A percentile compares a stretch with the other conserved stretches of the same genome.
These are phyloP conservation scores for Drepanosiphum platanoidis DNA, from an alignment of 2,888 invertebrate genomes.

Conservation along the genomic window DNA sequence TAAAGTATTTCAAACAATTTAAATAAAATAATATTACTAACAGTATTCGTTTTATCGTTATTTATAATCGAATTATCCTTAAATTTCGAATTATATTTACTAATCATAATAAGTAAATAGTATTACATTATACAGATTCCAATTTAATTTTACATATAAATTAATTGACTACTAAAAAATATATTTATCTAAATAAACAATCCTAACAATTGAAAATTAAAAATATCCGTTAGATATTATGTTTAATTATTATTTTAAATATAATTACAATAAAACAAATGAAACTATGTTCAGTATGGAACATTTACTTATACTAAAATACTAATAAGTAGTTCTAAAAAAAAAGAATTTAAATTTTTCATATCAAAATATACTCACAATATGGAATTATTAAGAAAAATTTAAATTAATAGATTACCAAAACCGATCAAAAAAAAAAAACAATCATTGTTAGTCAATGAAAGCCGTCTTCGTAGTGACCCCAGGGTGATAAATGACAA, in stretches of 20 bases:
- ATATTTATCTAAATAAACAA: background rate
- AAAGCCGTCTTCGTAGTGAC: background rate
- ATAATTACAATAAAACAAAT: background rate
- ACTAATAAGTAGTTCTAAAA: background rate
- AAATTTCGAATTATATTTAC: background rate
- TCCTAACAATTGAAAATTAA: background rate
- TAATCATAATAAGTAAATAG: background rate
- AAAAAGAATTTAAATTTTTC: too few species aligned
- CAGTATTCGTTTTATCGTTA: background rate
- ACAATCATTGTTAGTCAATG: background rate
- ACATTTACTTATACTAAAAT: background rate
- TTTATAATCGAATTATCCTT: background rate
- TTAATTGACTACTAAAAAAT: background rate
- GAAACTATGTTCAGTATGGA: background rate
- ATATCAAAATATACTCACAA: background rate
- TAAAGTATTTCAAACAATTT: background rate
- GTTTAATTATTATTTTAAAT: background rate
- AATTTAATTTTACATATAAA: background rate
- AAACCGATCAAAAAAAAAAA: background rate
- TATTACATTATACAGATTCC: too few species aligned
- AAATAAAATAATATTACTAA: background rate
- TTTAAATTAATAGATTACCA: background rate
- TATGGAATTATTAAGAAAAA: background rate
- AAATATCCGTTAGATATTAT: background rate
- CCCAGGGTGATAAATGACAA: background rate